phyloP scores from a whole-genome alignment of 2,113 vertebrate genomes.

The Melanocharis versteri region DNA sequence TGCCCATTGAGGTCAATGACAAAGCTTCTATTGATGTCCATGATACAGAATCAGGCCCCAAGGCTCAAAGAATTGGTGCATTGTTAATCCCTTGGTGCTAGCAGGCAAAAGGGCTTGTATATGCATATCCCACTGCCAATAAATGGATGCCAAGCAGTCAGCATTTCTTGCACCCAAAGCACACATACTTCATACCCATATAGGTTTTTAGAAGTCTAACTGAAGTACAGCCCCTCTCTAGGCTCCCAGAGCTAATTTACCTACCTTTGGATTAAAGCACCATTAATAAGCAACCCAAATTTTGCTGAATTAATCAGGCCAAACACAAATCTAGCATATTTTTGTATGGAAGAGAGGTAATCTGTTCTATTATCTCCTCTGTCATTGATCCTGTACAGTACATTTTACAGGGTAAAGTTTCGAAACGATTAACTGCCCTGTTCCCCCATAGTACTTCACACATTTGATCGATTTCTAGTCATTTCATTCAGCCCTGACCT shows the following conservation, averaged over 20 bases:
- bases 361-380: slow-evolving; percentile 1
- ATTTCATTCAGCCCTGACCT: slow-evolving; percentile 49
- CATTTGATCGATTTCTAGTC: slow-evolving; percentile 29
- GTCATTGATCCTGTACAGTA: neutral
- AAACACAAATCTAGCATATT: neutral
- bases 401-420: slow-evolving; percentile 46
- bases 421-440: slow-evolving; percentile 38
- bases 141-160: neutral
- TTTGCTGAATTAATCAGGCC: neutral
- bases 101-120: neutral
- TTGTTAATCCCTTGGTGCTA: slow-evolving; percentile 26
- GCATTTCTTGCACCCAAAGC: neutral
- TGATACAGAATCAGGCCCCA: slow-evolving; percentile 34
- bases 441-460: neutral
- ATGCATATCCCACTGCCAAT: neutral
- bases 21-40: slow-evolving; percentile 56
- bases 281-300: neutral
- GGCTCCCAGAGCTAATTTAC: neutral
- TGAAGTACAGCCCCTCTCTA: neutral
- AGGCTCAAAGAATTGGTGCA: slow-evolving; percentile 39
- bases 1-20: slow-evolving; percentile 51
- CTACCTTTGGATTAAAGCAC: neutral
- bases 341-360: neutral
- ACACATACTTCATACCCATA: neutral
- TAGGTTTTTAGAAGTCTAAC: neutral